phyloP scores from a whole-genome alignment of 2,113 vertebrate genomes.

The Electrona antarctica region DNA sequence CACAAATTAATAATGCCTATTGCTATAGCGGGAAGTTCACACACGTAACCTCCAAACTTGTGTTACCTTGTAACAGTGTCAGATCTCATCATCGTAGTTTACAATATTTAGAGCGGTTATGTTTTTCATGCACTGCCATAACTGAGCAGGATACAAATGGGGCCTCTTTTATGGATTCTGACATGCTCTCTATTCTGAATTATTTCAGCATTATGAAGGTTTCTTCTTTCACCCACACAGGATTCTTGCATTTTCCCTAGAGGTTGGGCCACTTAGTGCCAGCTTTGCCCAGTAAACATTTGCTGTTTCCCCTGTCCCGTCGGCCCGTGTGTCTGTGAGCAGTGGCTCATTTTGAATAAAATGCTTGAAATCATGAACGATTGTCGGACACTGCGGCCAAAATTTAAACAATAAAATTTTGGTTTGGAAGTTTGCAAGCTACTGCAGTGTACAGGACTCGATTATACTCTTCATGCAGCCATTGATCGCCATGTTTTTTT shows the following conservation, averaged over 20 bases:
- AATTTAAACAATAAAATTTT: too few species aligned
- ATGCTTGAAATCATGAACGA: too few species aligned
- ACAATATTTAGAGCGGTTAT: too few species aligned
- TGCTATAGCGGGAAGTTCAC: constrained; percentile 27
- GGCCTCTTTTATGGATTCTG: constrained; percentile 36
- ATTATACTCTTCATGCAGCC: too few species aligned
- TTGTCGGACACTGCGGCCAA: too few species aligned
- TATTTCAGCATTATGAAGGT: constrained; percentile 34
- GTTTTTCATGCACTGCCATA: too few species aligned
- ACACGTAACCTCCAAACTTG: not conserved
- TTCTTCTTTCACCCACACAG: constrained; percentile 52
- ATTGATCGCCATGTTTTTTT: not conserved
- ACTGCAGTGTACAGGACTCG: too few species aligned
- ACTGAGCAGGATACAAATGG: constrained; percentile 34
- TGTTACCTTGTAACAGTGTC: not conserved
- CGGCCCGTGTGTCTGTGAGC: too few species aligned
- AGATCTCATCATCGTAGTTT: not conserved
- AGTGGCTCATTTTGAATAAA: too few species aligned
- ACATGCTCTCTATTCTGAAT: constrained; percentile 36
- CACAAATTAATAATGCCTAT: constrained; percentile 58
- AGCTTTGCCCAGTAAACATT: constrained; percentile 73
- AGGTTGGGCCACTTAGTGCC: constrained; percentile 67
- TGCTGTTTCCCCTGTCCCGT: too few species aligned
- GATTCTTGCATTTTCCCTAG: constrained; percentile 47
- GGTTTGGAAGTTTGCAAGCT: too few species aligned